phyloP scores from a whole-genome alignment of 1,140 invertebrate species.

The Macrobrachium nipponense region DNA sequence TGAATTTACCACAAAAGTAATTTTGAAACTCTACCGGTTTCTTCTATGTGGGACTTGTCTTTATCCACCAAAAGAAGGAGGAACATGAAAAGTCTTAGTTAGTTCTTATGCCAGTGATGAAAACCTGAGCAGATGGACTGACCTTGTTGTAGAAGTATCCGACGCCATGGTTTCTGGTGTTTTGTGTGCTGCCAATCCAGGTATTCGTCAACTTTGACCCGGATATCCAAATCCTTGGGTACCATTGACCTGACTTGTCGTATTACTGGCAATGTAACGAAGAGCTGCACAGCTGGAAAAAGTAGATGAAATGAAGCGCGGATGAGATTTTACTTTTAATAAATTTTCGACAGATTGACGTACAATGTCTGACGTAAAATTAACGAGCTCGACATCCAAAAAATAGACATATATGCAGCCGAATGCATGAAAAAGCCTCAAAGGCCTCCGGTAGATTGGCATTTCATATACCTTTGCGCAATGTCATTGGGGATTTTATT shows the following conservation, averaged over 20 bases:
- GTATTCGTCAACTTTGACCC: constrained; percentile 50
- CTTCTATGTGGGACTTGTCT: background rate
- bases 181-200: constrained; percentile 52
- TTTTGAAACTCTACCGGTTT: no score
- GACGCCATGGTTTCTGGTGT: constrained; percentile 41
- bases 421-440: no score
- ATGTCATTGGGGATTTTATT: no score
- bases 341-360: background rate
- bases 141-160: constrained; percentile 46
- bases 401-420: no score
- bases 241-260: constrained; percentile 32
- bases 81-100: background rate
- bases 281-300: constrained; percentile 31
- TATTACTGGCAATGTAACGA: constrained; percentile 45
- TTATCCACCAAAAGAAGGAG: background rate
- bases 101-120: background rate
- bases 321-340: background rate
- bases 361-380: no score
- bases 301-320: background rate
- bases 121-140: background rate
- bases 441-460: no score
- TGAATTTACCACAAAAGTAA: no score
- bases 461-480: no score
- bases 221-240: constrained; percentile 16
- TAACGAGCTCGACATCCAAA: no score